Conservation (phyloP, 1,140 invertebrate genomes). For the Zaprionus tsacasi region DNA sequence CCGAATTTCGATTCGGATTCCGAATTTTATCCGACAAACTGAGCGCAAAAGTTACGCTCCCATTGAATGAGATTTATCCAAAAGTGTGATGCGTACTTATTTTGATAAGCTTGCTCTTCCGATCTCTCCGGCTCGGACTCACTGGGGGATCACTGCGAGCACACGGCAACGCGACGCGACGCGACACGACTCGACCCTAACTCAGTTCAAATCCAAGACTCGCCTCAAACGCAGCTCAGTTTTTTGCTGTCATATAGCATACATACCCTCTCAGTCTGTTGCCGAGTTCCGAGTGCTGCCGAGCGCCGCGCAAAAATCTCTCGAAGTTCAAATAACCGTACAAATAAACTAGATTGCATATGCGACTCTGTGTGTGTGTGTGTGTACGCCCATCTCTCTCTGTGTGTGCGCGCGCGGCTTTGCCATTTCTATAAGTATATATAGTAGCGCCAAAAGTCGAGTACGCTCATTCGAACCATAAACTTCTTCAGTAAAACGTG, state of each 20-base stretch:
- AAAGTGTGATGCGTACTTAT: neutral
- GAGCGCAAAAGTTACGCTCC: neutral
- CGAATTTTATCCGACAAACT: neutral
- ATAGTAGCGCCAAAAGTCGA: conserved; percentile 73
- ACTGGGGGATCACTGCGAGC: conserved; percentile 28
- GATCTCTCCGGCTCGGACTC: neutral
- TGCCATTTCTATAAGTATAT: conserved; percentile 71
- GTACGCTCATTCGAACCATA: conserved; percentile 64
- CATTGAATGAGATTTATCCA: neutral
- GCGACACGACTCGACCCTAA: conserved; percentile 32
- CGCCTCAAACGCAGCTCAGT: conserved; percentile 63
- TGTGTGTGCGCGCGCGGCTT: conserved; percentile 29
- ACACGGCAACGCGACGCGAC: conserved; percentile 14
- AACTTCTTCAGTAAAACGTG: conserved; percentile 54
- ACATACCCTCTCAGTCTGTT: neutral
- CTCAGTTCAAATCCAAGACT: conserved; percentile 61
- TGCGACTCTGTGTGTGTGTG: conserved; percentile 29
- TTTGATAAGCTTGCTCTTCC: conserved; percentile 1
- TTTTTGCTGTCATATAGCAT: conserved; percentile 56
- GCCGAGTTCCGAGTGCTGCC: neutral
- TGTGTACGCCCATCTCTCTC: conserved; percentile 1
- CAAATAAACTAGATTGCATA: conserved; percentile 77
- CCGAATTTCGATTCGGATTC: neutral
- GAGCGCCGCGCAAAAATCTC: conserved; percentile 54
- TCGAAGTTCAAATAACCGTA: conserved; percentile 73